These are phyloP conservation scores for Rhagologus leucostigma DNA, from an alignment of 2,113 vertebrate genomes.

Conservation along the genomic window DNA sequence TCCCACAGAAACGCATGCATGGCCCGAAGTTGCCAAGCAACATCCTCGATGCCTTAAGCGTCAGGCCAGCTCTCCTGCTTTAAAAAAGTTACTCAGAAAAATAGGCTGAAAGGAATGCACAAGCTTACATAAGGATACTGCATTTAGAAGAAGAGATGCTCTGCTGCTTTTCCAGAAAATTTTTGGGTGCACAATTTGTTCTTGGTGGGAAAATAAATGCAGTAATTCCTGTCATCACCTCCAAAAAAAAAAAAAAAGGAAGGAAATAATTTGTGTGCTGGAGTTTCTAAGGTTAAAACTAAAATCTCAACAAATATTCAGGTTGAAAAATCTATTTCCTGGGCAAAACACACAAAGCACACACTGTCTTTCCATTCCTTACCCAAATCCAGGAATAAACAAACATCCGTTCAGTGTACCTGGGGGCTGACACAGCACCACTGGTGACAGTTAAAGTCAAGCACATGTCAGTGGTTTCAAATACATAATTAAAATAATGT, in stretches of 20 bases:
- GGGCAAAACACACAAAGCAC: neutral
- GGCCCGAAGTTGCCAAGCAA: slow-evolving; percentile 30
- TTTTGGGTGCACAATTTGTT: neutral
- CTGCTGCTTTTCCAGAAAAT: neutral
- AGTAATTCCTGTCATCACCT: neutral
- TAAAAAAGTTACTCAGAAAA: neutral
- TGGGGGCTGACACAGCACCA: neutral
- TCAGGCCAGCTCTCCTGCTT: neutral
- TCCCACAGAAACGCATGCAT: neutral
- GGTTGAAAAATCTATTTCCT: neutral
- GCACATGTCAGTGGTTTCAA: neutral
- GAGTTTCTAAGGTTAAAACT: neutral
- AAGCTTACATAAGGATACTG: neutral
- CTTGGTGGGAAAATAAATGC: neutral
- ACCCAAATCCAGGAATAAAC: neutral
- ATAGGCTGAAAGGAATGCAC: neutral
- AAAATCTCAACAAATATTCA: neutral
- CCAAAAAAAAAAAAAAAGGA: neutral
- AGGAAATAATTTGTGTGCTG: neutral
- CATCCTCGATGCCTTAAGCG: neutral
- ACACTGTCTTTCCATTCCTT: neutral
- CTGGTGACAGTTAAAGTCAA: neutral
- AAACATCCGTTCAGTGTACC: neutral
- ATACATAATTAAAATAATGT: neutral
- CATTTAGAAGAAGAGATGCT: neutral